phyloP scores from a whole-genome alignment of 2,888 invertebrate species.

The Cephus spinipes region DNA sequence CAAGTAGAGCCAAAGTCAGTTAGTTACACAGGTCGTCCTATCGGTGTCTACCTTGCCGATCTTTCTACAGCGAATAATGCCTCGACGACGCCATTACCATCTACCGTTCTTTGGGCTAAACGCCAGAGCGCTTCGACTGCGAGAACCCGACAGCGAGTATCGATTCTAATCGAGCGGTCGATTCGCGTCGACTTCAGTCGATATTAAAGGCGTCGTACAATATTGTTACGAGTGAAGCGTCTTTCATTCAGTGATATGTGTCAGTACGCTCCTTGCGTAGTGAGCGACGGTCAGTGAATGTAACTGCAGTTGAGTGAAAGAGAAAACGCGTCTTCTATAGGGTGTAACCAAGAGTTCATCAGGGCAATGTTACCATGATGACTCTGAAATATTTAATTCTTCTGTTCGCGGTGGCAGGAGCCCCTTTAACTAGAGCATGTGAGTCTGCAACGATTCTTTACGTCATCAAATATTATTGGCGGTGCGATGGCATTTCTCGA shows the following conservation, averaged over 20 bases:
- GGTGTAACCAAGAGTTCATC: background rate
- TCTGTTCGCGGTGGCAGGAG: conserved; percentile 36
- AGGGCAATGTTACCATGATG: conserved; percentile 55
- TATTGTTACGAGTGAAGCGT: background rate
- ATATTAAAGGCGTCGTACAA: too few species aligned
- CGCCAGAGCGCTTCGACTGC: too few species aligned
- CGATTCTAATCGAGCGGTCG: too few species aligned
- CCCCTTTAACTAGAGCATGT: conserved; percentile 46
- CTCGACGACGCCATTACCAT: too few species aligned
- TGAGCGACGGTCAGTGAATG: background rate
- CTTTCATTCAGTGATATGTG: background rate
- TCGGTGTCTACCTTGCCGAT: too few species aligned
- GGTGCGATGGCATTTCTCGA: conserved; percentile 24
- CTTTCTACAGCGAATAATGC: too few species aligned
- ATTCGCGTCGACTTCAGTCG: too few species aligned
- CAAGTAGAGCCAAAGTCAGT: too few species aligned
- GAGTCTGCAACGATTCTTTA: conserved; percentile 31
- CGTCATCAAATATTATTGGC: background rate
- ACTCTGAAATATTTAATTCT: conserved; percentile 44
- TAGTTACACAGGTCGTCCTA: too few species aligned
- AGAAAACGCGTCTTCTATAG: background rate
- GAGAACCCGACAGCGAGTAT: too few species aligned
- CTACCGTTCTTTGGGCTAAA: too few species aligned
- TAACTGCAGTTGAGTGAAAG: background rate
- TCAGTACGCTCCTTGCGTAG: background rate